Base-by-base conservation (phyloP, 2,888 invertebrate species). In the Calliopum simillimum region DNA sequence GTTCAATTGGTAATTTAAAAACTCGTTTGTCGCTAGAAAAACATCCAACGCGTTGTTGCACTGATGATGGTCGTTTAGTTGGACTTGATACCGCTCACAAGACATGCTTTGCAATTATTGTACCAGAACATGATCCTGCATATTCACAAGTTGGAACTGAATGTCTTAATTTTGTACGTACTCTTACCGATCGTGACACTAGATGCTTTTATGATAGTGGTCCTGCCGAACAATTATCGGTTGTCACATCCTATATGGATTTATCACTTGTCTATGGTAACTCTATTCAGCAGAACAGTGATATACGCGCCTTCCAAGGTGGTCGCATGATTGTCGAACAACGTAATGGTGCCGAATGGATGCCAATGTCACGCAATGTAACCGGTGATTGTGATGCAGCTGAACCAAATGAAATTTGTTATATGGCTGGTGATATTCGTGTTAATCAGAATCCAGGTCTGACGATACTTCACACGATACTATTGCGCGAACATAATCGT, bases 231-330 rank as follows among this genome's bases (percentile, higher is more conserved):
- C 93, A 93, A 87, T 89, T 92, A 83, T 83, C 85, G 56, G 79
- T 79, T 6, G 86, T 86, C 19, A 85, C 85, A 8, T 73, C 84
- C 2, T 86, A 80, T 78, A 86, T 96, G 88, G 96, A 96, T 71
- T 87, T 92, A 4, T 95, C 95, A 0, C 84, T 93, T 44, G 92
- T 95, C 1, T 96, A 96, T 80, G 96, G 96, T 1, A 94, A 91
- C 73, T 91, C 89, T 3, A 88, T 89, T 14, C 87, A 89, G 47
- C 90, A 92, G 73, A 91, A 91, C 16, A 87, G 88, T 11, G 89
- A 89, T 25, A 87, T 95, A 21, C 88, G 96, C 8, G 88, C 91
- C 11, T 89, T 90, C 78, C 86, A 87, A 53, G 92, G 91, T 0
- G 96, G 96, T 0, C 88, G 91, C 16, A 85, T 94, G 78, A 82